Conservation (phyloP, 2,797 vertebrate species). For the Taenioides sp. region DNA sequence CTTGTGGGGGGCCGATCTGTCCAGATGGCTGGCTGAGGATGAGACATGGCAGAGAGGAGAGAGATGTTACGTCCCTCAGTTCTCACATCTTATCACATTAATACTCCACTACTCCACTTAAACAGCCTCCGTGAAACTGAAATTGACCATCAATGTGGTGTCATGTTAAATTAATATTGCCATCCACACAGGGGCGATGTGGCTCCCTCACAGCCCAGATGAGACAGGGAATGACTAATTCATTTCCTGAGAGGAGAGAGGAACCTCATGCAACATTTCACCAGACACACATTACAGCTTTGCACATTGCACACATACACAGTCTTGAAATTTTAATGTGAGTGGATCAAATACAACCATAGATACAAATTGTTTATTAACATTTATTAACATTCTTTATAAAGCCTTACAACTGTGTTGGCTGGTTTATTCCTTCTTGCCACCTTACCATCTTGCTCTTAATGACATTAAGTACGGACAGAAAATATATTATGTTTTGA, state of each 20-base stretch:
- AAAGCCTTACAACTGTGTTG: background rate
- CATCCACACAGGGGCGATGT: conserved; percentile 75
- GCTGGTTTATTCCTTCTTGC: background rate
- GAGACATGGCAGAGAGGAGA: conserved; percentile 88
- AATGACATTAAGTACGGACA: background rate
- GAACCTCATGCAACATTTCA: conserved; percentile 66
- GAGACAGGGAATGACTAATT: conserved; percentile 80
- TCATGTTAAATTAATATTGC: conserved; percentile 85
- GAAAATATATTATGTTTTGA: background rate
- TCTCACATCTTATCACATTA: conserved; percentile 85
- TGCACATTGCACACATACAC: conserved; percentile 29
- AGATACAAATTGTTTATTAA: background rate
- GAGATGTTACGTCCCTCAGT: conserved; percentile 83
- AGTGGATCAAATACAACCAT: conserved; percentile 19
- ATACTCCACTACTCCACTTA: conserved; percentile 82
- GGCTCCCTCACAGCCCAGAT: conserved; percentile 73
- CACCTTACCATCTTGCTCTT: background rate
- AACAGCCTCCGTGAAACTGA: conserved; percentile 81
- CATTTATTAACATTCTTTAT: background rate
- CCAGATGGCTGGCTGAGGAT: conserved; percentile 88
- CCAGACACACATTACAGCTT: conserved; percentile 37
- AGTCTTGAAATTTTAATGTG: conserved; percentile 23
- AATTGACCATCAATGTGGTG: conserved; percentile 86
- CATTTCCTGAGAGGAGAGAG: conserved; percentile 72
- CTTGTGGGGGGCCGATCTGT: conserved; percentile 82